Base-by-base conservation (phyloP, 1,140 invertebrate genomes). In the Drosophila ambigua region DNA sequence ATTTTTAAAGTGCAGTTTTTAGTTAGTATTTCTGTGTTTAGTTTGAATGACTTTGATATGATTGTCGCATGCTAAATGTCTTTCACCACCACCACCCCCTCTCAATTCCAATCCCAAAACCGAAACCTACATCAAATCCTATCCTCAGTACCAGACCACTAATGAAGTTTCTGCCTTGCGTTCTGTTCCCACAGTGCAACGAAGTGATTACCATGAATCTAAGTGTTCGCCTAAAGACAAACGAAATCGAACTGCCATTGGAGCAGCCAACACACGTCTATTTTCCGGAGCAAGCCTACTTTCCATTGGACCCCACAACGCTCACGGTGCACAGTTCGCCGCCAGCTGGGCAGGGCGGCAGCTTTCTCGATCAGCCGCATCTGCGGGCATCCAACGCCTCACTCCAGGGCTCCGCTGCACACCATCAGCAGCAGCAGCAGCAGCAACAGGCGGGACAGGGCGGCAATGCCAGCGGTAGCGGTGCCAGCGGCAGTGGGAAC, bases 181-280 rank as follows among this genome's bases (percentile, higher is more conserved):
- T 58, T 26, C 16, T 39, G 5, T 54, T 28, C 44, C 46, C 43
- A n/a, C 78, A 87, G 82, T 88, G 82, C 83, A 88, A 79, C 61
- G 89, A 92, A 90, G 79, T 92, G 65, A 92, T 92, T 67, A 92
- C 92, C 59, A 92, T 93, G 90, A 92, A 92, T 90, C 87, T 93
- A 78, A 92, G 93, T 85, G 92, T 93, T 64, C 91, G 93, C 65
- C 92, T 93, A 62, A 93, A 93, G 88, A 92, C 93, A 76, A 92
- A 92, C 45, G 92, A 93, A 76, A 85, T 93, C 65, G 92, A 93
- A 80, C 92, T 93, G 83, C 91, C 92, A 69, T 76, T 79, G 62
- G 84, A 88, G 76, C 75, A 88, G 79, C 75, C 79, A 63, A 79
- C 76, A 79, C 83, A 88, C 78, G 82, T 82, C 66, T 88, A 62